These are phyloP conservation scores for Hyppa rectilinea DNA, from an alignment of 2,888 invertebrate genomes.

Conservation along the genomic window DNA sequence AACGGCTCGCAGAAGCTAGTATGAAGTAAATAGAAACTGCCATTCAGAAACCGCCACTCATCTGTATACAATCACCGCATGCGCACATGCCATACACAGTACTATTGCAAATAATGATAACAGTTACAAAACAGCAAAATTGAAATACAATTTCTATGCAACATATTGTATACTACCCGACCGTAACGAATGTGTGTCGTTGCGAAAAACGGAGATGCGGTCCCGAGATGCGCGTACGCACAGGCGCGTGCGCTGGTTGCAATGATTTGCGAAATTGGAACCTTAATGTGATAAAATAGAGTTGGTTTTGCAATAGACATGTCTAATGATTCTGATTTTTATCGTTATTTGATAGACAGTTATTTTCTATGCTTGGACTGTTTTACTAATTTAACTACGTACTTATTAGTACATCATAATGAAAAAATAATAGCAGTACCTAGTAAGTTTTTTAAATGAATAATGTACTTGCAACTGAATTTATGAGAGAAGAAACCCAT, in stretches of 20 bases:
- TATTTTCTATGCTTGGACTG: slow-evolving; percentile 30
- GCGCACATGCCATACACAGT: neutral
- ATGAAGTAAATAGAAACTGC: neutral
- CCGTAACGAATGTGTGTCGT: slow-evolving; percentile 65
- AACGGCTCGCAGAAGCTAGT: too few species aligned
- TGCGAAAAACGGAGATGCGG: slow-evolving; percentile 76
- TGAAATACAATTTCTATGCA: slow-evolving; percentile 58
- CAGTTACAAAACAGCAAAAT: slow-evolving; percentile 48
- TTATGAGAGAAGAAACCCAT: too few species aligned
- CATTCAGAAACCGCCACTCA: slow-evolving; percentile 1
- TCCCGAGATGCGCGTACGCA: slow-evolving; percentile 70
- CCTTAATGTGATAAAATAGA: neutral
- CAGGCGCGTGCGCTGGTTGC: slow-evolving; percentile 60
- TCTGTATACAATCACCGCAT: neutral
- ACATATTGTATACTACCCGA: slow-evolving; percentile 50
- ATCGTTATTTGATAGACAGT: too few species aligned
- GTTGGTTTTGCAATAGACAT: slow-evolving; percentile 8
- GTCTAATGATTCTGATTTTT: too few species aligned
- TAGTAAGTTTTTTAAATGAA: neutral
- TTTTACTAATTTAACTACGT: slow-evolving; percentile 10
- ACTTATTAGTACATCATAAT: neutral
- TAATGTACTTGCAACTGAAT: neutral
- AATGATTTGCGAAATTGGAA: slow-evolving; percentile 16
- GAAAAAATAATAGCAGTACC: slow-evolving; percentile 12
- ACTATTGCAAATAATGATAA: slow-evolving; percentile 30